phyloP scores from a whole-genome alignment of 1,140 invertebrate species.

The Microplitis demolitor region DNA sequence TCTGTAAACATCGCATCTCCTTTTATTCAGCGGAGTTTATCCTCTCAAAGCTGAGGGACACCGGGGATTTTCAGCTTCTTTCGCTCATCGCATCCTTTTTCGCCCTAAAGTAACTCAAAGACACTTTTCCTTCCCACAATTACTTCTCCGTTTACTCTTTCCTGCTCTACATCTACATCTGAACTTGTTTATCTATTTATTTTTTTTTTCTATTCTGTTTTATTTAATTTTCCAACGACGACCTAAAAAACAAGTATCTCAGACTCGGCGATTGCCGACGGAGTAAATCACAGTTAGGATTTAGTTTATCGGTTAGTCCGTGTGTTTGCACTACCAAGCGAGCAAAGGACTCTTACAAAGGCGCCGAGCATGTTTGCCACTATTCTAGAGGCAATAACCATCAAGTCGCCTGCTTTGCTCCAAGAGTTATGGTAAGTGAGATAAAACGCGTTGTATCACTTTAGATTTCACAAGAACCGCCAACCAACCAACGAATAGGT shows the following conservation, averaged over 20 bases:
- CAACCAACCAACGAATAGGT: too few relatives aligned
- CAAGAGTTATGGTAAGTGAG: slow-evolving; percentile 12
- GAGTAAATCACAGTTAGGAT: background rate
- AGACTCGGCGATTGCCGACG: background rate
- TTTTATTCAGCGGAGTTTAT: background rate
- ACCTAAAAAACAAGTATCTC: background rate
- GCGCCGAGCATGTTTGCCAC: slow-evolving; percentile 1
- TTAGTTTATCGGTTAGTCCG: background rate
- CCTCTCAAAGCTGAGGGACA: background rate
- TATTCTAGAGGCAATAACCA: background rate
- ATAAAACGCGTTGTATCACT: background rate
- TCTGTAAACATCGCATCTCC: slow-evolving; percentile 7
- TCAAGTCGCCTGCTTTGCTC: background rate
- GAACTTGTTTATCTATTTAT: too few relatives aligned
- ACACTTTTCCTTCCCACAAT: background rate
- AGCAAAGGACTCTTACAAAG: slow-evolving; percentile 1
- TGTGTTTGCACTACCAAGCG: background rate
- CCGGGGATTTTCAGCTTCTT: background rate
- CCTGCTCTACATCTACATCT: background rate
- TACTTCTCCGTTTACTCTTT: background rate
- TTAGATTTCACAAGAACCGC: too few relatives aligned
- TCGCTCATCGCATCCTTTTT: background rate
- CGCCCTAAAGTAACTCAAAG: background rate
- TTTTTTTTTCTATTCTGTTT: background rate
- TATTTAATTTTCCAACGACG: background rate